Evolutionary conservation across 2,888 invertebrate genomes (phyloP), one percentile per base, ranked within the genome.

Genomic region (Caenorhabditis sp.): DNA sequence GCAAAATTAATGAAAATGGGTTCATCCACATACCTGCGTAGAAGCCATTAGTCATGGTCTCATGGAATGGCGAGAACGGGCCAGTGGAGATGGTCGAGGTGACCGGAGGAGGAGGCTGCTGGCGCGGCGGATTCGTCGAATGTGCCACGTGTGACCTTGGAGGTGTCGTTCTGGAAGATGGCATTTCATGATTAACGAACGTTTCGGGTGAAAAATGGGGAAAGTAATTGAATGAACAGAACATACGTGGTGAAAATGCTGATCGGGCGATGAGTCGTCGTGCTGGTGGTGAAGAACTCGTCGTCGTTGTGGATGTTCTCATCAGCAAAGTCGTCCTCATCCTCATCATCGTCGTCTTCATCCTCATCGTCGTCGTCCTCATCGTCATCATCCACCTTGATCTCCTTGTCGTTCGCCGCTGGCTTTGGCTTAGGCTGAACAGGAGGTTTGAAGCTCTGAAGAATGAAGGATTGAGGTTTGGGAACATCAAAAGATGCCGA

Each of bases 31-130:
- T 58, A 79, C 79, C 79, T 61, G 79, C 79, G 43, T 74, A 79
- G 55, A 75, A 62, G 39, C 79, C 79, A 74, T 74, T 74, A 32
- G 70, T 71, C 71, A 79, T 66, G 9, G 74, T 79, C 52, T 79
- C 71, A 70, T 79, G 79, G 75, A 79, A 79, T 30, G 79, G 79
- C 58, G 79, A 72, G 68, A 78, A 78, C 52, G 78, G 78, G 20
- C 78, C 72, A 45, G 78, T 58, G 41, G 72, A 71, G 43, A 48
- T 46, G 41, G 66, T 78, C 26, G 78, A 58, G 7, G 66, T 74
- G 59, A 55, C 74, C n/a, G n/a, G n/a, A 13, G 61, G 48, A 48
- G 66, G 74, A 5, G 66, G 73, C 17, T 58, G 62, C 15, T 73
- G 56, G 30, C 63, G 59, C 13, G 73, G 73, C 45, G 75, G 62